Base-by-base conservation (phyloP, 2,797 vertebrate genomes). In the Varecia variegata region DNA sequence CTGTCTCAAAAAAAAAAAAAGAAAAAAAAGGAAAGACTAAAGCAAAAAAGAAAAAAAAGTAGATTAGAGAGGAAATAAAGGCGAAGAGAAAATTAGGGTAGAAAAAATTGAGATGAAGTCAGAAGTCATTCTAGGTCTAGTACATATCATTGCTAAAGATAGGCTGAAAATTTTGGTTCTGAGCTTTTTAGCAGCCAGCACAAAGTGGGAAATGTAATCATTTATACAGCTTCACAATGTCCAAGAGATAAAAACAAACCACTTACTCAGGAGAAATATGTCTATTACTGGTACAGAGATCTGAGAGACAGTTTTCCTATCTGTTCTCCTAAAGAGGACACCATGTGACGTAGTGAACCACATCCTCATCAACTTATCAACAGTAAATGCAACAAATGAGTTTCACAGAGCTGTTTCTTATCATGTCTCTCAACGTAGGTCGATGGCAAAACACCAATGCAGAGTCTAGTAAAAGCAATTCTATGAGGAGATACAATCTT, bases 161-260 rank as follows among this genome's bases (percentile, higher is more conserved):
- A 96, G 90, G 71, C 62, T 94, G 43, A 88, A 88, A 88, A 65
- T 90, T 94, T 95, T 91, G 58, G 74, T 76, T 82, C 95, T 82
- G 90, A 94, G 94, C 77, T 90, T 93, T 93, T 73, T 56, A 97
- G 85, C 76, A 92, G 68, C 77, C 83, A 93, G 56, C 32, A 91
- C 70, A 85, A 94, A 94, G 58, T 77, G 77, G 90, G 85, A 94
- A 95, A 95, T 79, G 17, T 88, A 93, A 97, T 92, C 93, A 65
- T 95, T 95, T 90, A 83, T 88, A 81, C 11, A 32, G 45, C 90
- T 95, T 92, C 92, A 93, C 93, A 92, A 88, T 93, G 95, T 92
- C 70, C 93, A 70, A 88, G 71, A 97, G 93, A 96, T 90, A 94
- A 90, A 94, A 97, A 90, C 93, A 96, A 94, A 93, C 84, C 81